Evolutionary conservation across 1,140 invertebrate genomes (phyloP).

Genomic region (Sitodiplosis mosellana): DNA sequence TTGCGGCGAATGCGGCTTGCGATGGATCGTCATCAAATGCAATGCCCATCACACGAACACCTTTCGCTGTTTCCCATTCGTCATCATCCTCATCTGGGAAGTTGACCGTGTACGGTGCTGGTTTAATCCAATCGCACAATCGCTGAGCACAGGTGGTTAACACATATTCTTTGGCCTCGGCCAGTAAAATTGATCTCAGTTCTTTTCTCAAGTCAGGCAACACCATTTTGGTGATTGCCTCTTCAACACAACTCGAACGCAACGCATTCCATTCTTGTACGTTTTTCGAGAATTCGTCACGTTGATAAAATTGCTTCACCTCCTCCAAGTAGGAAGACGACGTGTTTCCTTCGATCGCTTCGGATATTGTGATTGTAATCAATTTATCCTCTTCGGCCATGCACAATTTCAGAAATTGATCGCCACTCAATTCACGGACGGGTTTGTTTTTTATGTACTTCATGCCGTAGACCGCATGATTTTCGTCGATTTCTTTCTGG

Average conservation of each 20-base stretch:
- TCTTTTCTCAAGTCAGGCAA: slow-evolving; percentile 82
- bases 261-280: slow-evolving; percentile 94
- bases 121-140: slow-evolving; percentile 81
- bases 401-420: slow-evolving; percentile 72
- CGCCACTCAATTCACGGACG: slow-evolving; percentile 70
- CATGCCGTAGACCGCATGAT: slow-evolving; percentile 68
- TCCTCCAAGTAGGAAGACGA: slow-evolving; percentile 67
- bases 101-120: slow-evolving; percentile 66
- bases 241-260: slow-evolving; percentile 68
- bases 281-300: slow-evolving; percentile 91
- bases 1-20: slow-evolving; percentile 73
- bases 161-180: slow-evolving; percentile 81
- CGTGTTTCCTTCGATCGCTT: slow-evolving; percentile 61
- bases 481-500: slow-evolving; percentile 84
- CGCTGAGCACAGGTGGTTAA: slow-evolving; percentile 65
- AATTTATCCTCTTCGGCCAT: slow-evolving; percentile 80
- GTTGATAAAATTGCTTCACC: slow-evolving; percentile 73
- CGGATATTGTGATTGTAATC: slow-evolving; percentile 50
- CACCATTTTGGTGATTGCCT: slow-evolving; percentile 73
- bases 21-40: slow-evolving; percentile 74
- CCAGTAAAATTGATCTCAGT: slow-evolving; percentile 54
- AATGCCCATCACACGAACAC: slow-evolving; percentile 70
- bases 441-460: slow-evolving; percentile 95
- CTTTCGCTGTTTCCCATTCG: slow-evolving; percentile 73
- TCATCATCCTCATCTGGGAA: slow-evolving; percentile 74